Evolutionary conservation across 30 jellyfish, hydroid and myxozoan genomes (phyloP), one percentile per base, ranked within the genome.

Genomic region (Hydractinia echinata): DNA sequence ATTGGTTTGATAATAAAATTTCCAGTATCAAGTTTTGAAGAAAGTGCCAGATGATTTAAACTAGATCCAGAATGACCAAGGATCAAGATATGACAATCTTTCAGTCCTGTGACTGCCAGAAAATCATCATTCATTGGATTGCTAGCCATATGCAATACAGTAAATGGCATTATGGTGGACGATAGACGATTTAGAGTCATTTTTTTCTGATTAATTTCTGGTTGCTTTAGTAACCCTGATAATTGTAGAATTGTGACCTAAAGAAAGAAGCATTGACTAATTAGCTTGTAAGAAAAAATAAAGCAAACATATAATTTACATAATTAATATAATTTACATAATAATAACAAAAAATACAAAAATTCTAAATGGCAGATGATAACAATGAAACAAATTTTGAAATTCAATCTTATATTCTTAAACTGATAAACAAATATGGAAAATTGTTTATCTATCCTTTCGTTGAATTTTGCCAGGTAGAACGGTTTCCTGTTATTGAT

Each of bases 71-170:
- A 87, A 83, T 86, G 86, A 10, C 97, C 96, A 54, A 86, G 87
- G 19, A 91, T 79, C 67, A 91, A 70, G 84, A 91, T 95, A 73
- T 85, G 97, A 61, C 97, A 91, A 83, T 91, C 97, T 77, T 91
- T 91, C 30, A 91, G 81, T 9, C 97, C 97, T 67, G 96, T 82
- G 5, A 91, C 97, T 54, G 97, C 97, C 10, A 91, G 92, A 20
- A 86, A 87, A 72, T 86, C 96, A 21, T 91, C 97, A 53, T 86
- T 91, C 19, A 78, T 84, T 21, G 81, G 73, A 76, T 91, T 91
- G 76, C 86, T 86, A 61, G 77, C 81, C 60, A 91, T 82, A 8
- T 94, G 85, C 48, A 86, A 83, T 73, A 91, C 86, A 48, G 97
- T 91, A 64, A 91, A 91, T 4, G 97, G 97, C 77, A 91, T 84